Conservation (phyloP, 2,888 invertebrate genomes). For the Orthonevra nobilis region DNA sequence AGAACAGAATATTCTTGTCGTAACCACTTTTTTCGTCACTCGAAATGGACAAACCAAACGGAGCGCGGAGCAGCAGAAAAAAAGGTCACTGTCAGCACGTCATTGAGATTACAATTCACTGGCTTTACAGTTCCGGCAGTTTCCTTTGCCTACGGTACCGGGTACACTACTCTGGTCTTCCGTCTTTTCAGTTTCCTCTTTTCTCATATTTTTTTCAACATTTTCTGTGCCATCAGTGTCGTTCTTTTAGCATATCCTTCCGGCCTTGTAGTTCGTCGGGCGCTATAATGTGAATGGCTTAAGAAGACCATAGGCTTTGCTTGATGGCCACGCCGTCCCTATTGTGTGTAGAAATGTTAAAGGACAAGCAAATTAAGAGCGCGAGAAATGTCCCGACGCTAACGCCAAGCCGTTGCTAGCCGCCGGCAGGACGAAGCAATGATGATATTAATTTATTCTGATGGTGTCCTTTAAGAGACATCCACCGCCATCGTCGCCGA, state of each 20-base stretch:
- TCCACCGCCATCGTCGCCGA: constrained; percentile 31
- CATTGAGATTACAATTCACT: constrained; percentile 66
- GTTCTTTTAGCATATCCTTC: constrained; percentile 47
- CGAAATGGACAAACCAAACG: constrained; percentile 28
- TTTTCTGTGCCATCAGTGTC: constrained; percentile 15
- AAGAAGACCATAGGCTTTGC: constrained; percentile 13
- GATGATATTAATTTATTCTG: constrained; percentile 64
- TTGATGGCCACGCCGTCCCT: constrained; percentile 7
- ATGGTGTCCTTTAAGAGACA: constrained; percentile 55
- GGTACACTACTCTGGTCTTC: constrained; percentile 47
- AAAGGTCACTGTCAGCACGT: constrained; percentile 66
- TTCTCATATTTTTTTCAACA: background rate
- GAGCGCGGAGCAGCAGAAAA: constrained; percentile 24
- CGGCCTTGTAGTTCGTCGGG: constrained; percentile 38
- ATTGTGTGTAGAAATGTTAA: constrained; percentile 33
- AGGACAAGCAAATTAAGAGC: constrained; percentile 35
- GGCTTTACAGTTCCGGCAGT: constrained; percentile 62
- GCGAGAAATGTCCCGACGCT: too few species aligned
- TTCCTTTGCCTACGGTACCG: constrained; percentile 53
- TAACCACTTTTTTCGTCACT: constrained; percentile 20
- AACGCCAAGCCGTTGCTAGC: too few species aligned
- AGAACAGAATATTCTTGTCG: constrained; percentile 13
- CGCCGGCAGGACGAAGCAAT: constrained; percentile 40
- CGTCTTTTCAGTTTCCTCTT: constrained; percentile 27
- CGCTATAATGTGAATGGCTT: constrained; percentile 60